Evolutionary conservation across 2,113 vertebrate species (phyloP), one percentile per base, ranked within the genome.

Genomic region (Pedionomus torquatus): DNA sequence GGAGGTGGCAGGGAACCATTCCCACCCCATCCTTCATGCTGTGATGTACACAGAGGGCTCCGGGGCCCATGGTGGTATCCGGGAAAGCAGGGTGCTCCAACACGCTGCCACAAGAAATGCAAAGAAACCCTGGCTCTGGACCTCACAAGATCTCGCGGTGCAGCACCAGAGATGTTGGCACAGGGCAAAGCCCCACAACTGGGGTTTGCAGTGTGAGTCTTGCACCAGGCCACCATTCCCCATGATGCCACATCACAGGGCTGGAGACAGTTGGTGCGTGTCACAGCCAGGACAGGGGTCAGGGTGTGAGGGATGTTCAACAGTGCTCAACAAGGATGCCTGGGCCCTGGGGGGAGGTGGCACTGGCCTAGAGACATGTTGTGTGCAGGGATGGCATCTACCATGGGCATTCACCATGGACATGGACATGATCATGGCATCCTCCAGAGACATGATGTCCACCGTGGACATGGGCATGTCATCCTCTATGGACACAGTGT

Each of bases 11-110:
- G 46, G 1, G 51, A 41, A 48, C 21, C 14, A 2, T 54, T 54
- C 10, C 57, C 52, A 64, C 10, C 33, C 39, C 0, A 0, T 25
- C 65, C 77, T 26, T 82, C 55, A 0, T 1, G 24, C 46, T 48
- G 46, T 2, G 1, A 7, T 5, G 39, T 2, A 4, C 55, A 3
- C 11, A 5, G 60, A 39, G n/a, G 41, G 16, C 43, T 75, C 12
- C 26, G 75, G 37, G 78, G 35, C 37, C 37, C 0, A 1, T 55
- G 74, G 33, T 0, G 1, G 2, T 48, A 2, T 5, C 31, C 64
- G 0, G 7, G 39, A 2, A n/a, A 4, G 31, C 0, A 2, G 28
- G 25, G 43, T 1, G 1, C 52, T 39, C 18, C n/a, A 1, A 19
- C 3, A 5, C 2, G 1, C 43, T 64, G 43, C 60, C 0, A 2